Evolutionary conservation across 1,140 invertebrate genomes (phyloP), one percentile per base, ranked within the genome.

Genomic region (Araneus ventricosus): DNA sequence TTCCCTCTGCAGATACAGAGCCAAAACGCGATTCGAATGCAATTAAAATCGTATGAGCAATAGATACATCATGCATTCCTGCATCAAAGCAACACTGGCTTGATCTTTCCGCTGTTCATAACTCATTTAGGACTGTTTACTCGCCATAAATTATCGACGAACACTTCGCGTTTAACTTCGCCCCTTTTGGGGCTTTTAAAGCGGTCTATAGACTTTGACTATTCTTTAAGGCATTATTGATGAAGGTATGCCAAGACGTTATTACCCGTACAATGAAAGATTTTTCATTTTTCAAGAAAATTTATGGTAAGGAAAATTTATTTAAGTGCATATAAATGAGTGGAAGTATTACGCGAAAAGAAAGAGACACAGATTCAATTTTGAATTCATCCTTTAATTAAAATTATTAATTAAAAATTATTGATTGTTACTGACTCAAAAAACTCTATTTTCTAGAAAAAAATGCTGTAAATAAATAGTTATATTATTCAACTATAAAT

Each of bases 41-140:
- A 82, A 82, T 82, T 82, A 82, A 82, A 82, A 82, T 52, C 39
- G 22, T 52, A 82, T 82, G 80, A 82, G 80, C 80, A 82, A 82
- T 52, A 82, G 80, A 82, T 82, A 82, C 22, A 82, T 52, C 39
- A 41, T 41, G 80, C 24, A 41, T 20, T 45, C 75, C n/a, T 10
- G 8, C 63, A 67, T 67, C 63, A 67, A n/a, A 27, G 45, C 45
- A 52, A 52, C 45, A 52, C 45, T 14, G 45, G 63, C n/a, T 14
- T n/a, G 63, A n/a, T 67, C 63, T 67, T 67, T 67, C 63, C 8
- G 63, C 24, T 10, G 27, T 67, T 67, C 63, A 67, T 67, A 67
- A 67, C 63, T 27, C n/a, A 67, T 67, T 67, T 67, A 67, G n/a
- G 27, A n/a, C n/a, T n/a, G 63, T 67, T 67, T 67, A 27, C n/a